Conservation (phyloP, 1,140 invertebrate genomes). For the Drosophila rhopaloa region DNA sequence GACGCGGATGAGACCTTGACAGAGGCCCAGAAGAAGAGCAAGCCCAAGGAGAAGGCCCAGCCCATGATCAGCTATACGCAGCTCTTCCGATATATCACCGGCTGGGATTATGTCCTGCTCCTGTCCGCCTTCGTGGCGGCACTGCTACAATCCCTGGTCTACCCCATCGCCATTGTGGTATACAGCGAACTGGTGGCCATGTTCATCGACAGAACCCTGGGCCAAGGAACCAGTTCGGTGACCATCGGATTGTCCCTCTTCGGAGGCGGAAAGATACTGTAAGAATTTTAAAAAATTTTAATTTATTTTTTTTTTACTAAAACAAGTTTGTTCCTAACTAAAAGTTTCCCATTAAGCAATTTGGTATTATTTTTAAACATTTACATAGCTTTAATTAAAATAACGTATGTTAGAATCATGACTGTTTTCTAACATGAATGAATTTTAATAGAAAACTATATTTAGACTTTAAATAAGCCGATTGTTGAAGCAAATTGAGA, state of each 20-base stretch:
- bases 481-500: not conserved
- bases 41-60: conserved; percentile 46
- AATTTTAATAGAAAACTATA: conserved; percentile 2
- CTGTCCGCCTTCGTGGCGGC: conserved; percentile 86
- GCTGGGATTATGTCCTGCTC: conserved; percentile 78
- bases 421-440: not conserved
- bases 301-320: too few relatives aligned
- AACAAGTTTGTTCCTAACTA: not conserved
- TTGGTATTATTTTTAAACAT: not conserved
- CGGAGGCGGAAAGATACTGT: conserved; percentile 86
- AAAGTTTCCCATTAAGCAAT: not conserved
- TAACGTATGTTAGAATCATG: not conserved
- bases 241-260: conserved; percentile 83
- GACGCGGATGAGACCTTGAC: conserved; percentile 15
- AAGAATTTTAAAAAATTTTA: not conserved
- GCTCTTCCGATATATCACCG: conserved; percentile 86
- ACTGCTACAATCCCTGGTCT: conserved; percentile 86
- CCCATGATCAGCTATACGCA: conserved; percentile 54
- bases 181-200: conserved; percentile 89
- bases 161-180: conserved; percentile 88
- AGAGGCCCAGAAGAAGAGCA: conserved; percentile 5
- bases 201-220: conserved; percentile 85
- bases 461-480: not conserved
- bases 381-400: not conserved
- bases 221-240: conserved; percentile 80